These are phyloP conservation scores for Sturmia bella DNA, from an alignment of 2,888 invertebrate species.

Conservation along the genomic window DNA sequence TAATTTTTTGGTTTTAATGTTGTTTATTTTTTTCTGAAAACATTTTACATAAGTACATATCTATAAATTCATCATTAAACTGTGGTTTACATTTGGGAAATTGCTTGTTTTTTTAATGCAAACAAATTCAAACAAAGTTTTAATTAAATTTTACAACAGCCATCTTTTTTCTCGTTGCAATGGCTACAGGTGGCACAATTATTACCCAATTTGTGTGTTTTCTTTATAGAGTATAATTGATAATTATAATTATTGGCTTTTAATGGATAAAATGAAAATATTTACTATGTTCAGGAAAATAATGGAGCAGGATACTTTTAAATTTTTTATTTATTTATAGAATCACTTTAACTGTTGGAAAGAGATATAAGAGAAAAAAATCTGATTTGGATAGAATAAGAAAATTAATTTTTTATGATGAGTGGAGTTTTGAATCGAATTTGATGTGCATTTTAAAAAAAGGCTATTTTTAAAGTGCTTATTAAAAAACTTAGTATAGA, in stretches of 20 bases:
- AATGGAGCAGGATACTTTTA: not conserved
- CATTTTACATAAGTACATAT: conserved; percentile 13
- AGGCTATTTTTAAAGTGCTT: too few relatives aligned
- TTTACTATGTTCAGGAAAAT: not conserved
- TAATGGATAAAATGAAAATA: not conserved
- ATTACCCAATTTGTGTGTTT: not conserved
- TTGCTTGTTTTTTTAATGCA: not conserved
- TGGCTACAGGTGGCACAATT: conserved; percentile 7
- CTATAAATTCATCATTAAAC: conserved; percentile 48
- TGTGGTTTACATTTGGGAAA: conserved; percentile 32
- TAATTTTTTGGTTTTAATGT: conserved; percentile 5
- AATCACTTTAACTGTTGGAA: too few relatives aligned
- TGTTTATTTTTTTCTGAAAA: conserved; percentile 16
- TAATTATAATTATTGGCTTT: conserved; percentile 19
- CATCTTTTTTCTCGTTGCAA: not conserved
- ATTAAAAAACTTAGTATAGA: too few relatives aligned
- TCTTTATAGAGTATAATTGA: not conserved
- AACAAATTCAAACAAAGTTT: conserved; percentile 16
- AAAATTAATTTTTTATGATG: too few relatives aligned
- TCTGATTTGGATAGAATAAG: too few relatives aligned
- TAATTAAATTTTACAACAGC: conserved; percentile 12
- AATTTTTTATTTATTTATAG: too few relatives aligned
- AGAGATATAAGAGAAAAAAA: too few relatives aligned
- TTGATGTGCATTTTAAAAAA: too few relatives aligned
- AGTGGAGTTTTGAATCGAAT: too few relatives aligned